Percentiles rank a stretch among this genome's conserved stretches.
Conservation (phyloP, 1,140 invertebrate genomes). For the Hyposmocoma kahamanoa region DNA sequence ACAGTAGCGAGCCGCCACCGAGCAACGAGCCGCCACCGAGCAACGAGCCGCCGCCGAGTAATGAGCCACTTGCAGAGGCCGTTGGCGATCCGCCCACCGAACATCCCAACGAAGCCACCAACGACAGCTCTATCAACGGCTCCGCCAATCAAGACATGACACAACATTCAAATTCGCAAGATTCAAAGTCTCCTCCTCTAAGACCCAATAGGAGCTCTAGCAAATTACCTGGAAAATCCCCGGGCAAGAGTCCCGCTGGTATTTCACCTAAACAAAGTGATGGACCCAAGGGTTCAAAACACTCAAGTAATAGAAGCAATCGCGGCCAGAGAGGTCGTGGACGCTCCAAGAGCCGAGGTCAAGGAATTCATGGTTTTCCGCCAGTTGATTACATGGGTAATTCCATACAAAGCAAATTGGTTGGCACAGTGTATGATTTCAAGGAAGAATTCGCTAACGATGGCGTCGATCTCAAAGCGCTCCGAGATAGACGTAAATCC, state of each 20-base stretch:
- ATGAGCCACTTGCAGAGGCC: slow-evolving; percentile 47
- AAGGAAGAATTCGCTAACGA: slow-evolving; percentile 87
- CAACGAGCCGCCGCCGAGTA: neutral
- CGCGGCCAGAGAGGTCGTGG: slow-evolving; percentile 77
- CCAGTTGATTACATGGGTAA: slow-evolving; percentile 55
- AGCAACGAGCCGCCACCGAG: neutral
- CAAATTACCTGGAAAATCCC: slow-evolving; percentile 79
- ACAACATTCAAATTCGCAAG: slow-evolving; percentile 78
- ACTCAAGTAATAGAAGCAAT: slow-evolving; percentile 72
- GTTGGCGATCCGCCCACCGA: slow-evolving; percentile 44
- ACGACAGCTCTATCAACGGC: slow-evolving; percentile 7
- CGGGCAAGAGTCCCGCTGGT: slow-evolving; percentile 80
- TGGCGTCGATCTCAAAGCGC: slow-evolving; percentile 85
- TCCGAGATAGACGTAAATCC: slow-evolving; percentile 86
- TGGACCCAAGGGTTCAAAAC: slow-evolving; percentile 52
- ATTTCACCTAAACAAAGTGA: slow-evolving; percentile 81
- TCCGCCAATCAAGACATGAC: slow-evolving; percentile 35
- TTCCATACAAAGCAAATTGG: slow-evolving; percentile 83
- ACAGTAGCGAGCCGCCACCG: slow-evolving; percentile 8
- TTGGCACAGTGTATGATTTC: slow-evolving; percentile 91
- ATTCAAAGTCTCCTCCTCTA: slow-evolving; percentile 62
- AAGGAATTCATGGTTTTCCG: slow-evolving; percentile 29
- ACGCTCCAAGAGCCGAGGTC: slow-evolving; percentile 81
- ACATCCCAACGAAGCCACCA: slow-evolving; percentile 46
- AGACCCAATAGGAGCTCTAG: slow-evolving; percentile 79